These are phyloP conservation scores for Cydia splendana DNA, from an alignment of 1,140 invertebrate genomes.

Conservation along the genomic window DNA sequence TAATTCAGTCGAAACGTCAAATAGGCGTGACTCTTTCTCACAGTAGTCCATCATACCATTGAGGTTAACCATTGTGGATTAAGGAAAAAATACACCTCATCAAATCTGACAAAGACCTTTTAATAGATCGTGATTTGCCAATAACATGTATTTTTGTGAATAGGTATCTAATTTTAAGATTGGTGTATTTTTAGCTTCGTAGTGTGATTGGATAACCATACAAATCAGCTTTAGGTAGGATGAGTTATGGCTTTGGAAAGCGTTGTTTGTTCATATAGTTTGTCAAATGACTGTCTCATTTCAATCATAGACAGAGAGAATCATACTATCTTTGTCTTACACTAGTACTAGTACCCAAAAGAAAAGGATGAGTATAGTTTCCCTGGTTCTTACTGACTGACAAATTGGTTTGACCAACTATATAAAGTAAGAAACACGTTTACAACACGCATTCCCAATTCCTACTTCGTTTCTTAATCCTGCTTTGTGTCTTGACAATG, in stretches of 20 bases:
- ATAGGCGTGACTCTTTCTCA: constrained; percentile 20
- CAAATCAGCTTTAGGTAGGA: neutral
- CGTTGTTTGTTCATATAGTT: too few species aligned
- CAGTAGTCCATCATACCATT: constrained; percentile 14
- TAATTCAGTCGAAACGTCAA: constrained; percentile 16
- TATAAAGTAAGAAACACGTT: too few species aligned
- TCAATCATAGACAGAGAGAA: too few species aligned
- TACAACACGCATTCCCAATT: too few species aligned
- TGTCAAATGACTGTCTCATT: too few species aligned
- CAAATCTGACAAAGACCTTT: neutral
- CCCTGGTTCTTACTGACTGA: too few species aligned
- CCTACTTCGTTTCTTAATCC: too few species aligned
- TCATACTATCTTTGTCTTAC: too few species aligned
- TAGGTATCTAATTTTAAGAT: neutral
- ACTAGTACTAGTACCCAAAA: too few species aligned
- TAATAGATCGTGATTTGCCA: constrained; percentile 9
- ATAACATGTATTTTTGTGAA: constrained; percentile 1
- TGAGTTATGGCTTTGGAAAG: too few species aligned
- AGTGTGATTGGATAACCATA: neutral
- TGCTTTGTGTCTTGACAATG: neutral
- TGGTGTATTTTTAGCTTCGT: neutral
- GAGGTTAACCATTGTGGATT: constrained; percentile 16
- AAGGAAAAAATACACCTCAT: neutral
- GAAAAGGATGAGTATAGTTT: too few species aligned
- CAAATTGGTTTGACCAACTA: too few species aligned